These are phyloP conservation scores for Xiphophorus couchianus DNA, from an alignment of 2,113 vertebrate genomes.

Conservation along the genomic window DNA sequence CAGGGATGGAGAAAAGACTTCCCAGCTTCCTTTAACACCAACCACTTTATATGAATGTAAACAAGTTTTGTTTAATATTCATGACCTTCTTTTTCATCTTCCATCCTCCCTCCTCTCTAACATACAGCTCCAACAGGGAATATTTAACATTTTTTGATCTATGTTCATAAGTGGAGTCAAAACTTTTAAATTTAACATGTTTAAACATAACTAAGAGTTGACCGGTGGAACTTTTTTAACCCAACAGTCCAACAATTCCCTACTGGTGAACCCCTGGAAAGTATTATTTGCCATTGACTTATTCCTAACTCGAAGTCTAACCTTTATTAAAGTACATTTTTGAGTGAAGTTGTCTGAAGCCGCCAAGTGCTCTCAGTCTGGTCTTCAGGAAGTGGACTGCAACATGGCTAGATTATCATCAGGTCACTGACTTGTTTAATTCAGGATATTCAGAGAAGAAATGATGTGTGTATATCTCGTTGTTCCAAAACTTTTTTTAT, in stretches of 20 bases:
- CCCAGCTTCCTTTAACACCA: conserved; percentile 10
- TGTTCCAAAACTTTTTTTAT: conserved; percentile 1
- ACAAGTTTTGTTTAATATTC: conserved; percentile 21
- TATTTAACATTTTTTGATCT: background rate
- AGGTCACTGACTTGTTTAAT: background rate
- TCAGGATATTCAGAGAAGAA: background rate
- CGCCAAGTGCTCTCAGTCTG: background rate
- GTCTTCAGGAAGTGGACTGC: background rate
- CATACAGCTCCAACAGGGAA: background rate
- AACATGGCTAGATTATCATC: background rate
- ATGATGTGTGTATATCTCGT: background rate
- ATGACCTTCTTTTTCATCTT: background rate
- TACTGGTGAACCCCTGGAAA: background rate
- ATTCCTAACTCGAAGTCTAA: background rate
- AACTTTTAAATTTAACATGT: background rate
- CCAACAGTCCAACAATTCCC: background rate
- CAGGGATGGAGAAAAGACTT: background rate
- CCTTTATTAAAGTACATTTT: background rate
- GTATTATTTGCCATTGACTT: background rate
- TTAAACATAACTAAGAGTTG: background rate
- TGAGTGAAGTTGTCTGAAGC: background rate
- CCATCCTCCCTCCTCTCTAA: background rate
- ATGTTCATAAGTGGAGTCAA: background rate
- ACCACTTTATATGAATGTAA: conserved; percentile 3
- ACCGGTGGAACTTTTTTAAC: background rate